A percentile compares a stretch with the other conserved stretches of the same genome.
Conservation (phyloP, 2,797 vertebrate species). For the Takifugu rubripes region DNA sequence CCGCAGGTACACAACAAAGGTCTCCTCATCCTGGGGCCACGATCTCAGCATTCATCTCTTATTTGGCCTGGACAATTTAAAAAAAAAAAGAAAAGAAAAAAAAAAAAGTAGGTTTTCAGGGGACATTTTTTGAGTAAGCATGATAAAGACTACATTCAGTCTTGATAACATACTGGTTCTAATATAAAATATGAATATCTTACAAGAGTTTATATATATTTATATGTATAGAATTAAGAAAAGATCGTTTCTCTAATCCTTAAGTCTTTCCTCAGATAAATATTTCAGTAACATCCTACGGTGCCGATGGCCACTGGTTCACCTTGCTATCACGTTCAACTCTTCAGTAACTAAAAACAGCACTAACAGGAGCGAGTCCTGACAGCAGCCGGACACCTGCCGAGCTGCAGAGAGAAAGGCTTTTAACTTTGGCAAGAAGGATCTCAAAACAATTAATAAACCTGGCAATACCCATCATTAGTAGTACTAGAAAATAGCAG, state of each 20-base stretch:
- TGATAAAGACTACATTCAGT: conserved; percentile 87
- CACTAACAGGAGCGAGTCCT: conserved; percentile 54
- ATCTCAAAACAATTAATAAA: conserved; percentile 82
- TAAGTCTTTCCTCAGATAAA: conserved; percentile 79
- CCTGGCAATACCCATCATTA: conserved; percentile 83
- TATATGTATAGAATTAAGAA: conserved; percentile 76
- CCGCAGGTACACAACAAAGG: conserved; percentile 27
- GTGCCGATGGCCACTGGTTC: conserved; percentile 59
- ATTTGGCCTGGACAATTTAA: conserved; percentile 84
- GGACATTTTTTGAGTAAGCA: conserved; percentile 65
- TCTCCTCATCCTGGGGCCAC: conserved; percentile 22
- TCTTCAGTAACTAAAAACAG: conserved; percentile 51
- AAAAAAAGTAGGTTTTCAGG: conserved; percentile 67
- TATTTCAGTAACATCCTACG: conserved; percentile 78
- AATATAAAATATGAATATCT: conserved; percentile 85
- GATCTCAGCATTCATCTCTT: conserved; percentile 57
- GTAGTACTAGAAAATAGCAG: conserved; percentile 87
- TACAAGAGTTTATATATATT: conserved; percentile 78
- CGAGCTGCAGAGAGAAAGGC: conserved; percentile 78
- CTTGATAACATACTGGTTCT: conserved; percentile 79
- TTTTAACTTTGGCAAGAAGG: conserved; percentile 94
- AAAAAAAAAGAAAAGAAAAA: conserved; percentile 60
- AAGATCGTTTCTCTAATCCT: conserved; percentile 72
- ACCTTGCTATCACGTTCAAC: conserved; percentile 51
- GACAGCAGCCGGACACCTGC: conserved; percentile 70